These are phyloP conservation scores for Sarcophaga variegata DNA, from an alignment of 2,888 invertebrate genomes.

Conservation along the genomic window DNA sequence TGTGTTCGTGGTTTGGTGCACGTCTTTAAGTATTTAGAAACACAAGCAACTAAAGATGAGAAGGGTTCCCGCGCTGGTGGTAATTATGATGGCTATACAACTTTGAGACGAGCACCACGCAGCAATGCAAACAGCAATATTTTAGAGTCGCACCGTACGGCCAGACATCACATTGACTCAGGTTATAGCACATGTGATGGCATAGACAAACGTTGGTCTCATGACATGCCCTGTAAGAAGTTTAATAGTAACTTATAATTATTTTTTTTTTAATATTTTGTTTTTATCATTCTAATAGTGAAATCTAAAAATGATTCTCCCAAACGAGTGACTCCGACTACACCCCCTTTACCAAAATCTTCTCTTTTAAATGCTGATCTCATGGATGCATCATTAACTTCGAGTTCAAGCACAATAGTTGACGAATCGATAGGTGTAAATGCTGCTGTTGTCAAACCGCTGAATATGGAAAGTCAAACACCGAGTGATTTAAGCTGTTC, in stretches of 20 bases:
- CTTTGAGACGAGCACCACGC: conserved; percentile 79
- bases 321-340: conserved; percentile 73
- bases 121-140: conserved; percentile 78
- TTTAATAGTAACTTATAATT: background rate
- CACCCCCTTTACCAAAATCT: conserved; percentile 71
- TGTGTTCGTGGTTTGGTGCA: conserved; percentile 96
- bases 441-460: conserved; percentile 70
- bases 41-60: conserved; percentile 89
- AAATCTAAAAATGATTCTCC: conserved; percentile 75
- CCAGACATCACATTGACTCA: conserved; percentile 91
- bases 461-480: conserved; percentile 59
- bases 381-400: conserved; percentile 78
- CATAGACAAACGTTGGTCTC: conserved; percentile 92
- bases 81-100: conserved; percentile 81
- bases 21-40: conserved; percentile 96
- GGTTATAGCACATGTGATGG: conserved; percentile 95
- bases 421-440: conserved; percentile 75
- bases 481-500: conserved; percentile 64
- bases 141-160: conserved; percentile 77
- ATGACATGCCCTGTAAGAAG: conserved; percentile 83
- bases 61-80: conserved; percentile 80
- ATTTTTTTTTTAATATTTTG: background rate
- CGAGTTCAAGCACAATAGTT: conserved; percentile 78
- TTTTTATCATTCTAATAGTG: conserved; percentile 49
- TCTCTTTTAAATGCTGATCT: conserved; percentile 74